Conservation (phyloP, 2,113 vertebrate species). For the Vicugna pacos region DNA sequence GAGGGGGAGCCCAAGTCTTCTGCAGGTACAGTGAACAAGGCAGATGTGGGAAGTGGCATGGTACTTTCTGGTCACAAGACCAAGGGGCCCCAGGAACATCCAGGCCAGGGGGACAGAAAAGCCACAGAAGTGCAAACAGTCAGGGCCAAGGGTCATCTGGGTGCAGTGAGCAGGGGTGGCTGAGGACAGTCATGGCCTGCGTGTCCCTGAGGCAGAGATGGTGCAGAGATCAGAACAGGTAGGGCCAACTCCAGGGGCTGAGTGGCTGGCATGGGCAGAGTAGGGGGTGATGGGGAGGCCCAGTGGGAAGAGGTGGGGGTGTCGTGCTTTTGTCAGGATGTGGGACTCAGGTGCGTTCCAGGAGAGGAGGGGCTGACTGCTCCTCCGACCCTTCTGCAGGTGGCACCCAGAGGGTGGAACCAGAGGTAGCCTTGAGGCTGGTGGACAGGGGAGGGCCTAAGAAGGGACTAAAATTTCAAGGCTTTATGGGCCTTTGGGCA, state of each 20-base stretch:
- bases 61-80: background rate
- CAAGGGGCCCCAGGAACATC: background rate
- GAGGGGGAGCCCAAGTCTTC: background rate
- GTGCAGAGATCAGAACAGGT: background rate
- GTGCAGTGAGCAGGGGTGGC: background rate
- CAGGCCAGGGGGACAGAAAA: background rate
- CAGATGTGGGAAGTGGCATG: fast-evolving
- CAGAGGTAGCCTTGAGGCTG: background rate
- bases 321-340: background rate
- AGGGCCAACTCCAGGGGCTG: background rate
- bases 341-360: background rate
- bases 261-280: background rate
- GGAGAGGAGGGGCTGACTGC: background rate
- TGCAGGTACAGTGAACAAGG: background rate
- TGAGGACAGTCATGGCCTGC: fast-evolving
- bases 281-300: background rate
- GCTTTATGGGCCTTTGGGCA: background rate
- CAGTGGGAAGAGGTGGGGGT: background rate
- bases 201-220: background rate
- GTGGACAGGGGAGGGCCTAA: background rate
- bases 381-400: background rate
- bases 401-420: background rate
- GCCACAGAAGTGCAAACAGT: background rate
- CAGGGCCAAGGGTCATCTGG: background rate
- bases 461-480: background rate